These are phyloP conservation scores for Pharmacophagus antenor DNA, from an alignment of 2,888 invertebrate species.

Conservation along the genomic window DNA sequence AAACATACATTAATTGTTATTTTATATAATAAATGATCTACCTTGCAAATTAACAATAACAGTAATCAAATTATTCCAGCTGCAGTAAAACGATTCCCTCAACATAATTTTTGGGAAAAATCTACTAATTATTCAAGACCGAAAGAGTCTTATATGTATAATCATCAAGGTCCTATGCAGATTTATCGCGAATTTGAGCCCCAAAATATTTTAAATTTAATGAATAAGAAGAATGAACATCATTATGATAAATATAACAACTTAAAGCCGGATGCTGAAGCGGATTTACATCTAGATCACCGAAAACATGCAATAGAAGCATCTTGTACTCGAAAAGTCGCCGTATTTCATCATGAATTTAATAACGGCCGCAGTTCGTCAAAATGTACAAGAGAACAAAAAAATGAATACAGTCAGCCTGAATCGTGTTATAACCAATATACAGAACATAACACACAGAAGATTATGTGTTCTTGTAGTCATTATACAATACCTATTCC, in stretches of 20 bases:
- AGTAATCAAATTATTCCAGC: constrained; percentile 46
- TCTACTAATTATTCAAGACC: constrained; percentile 41
- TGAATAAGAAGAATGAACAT: constrained; percentile 38
- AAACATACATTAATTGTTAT: background rate
- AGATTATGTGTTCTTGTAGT: constrained; percentile 44
- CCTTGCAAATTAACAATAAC: background rate
- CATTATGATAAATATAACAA: constrained; percentile 46
- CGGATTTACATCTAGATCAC: constrained; percentile 37
- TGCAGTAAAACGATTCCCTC: constrained; percentile 43
- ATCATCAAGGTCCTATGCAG: constrained; percentile 52
- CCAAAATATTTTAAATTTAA: constrained; percentile 35
- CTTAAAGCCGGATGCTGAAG: constrained; percentile 35
- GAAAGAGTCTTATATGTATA: constrained; percentile 40
- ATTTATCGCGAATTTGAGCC: constrained; percentile 51
- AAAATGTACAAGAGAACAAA: constrained; percentile 45
- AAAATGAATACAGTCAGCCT: constrained; percentile 34
- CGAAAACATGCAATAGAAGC: constrained; percentile 41
- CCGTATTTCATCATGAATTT: constrained; percentile 22
- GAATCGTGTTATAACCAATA: constrained; percentile 18
- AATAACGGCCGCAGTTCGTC: constrained; percentile 32
- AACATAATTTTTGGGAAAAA: constrained; percentile 40
- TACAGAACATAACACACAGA: background rate
- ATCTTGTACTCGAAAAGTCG: constrained; percentile 49
- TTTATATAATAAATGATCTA: background rate
- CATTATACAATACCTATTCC: constrained; percentile 38